phyloP scores from a whole-genome alignment of 2,888 invertebrate species.

The Morpho deidamia region DNA sequence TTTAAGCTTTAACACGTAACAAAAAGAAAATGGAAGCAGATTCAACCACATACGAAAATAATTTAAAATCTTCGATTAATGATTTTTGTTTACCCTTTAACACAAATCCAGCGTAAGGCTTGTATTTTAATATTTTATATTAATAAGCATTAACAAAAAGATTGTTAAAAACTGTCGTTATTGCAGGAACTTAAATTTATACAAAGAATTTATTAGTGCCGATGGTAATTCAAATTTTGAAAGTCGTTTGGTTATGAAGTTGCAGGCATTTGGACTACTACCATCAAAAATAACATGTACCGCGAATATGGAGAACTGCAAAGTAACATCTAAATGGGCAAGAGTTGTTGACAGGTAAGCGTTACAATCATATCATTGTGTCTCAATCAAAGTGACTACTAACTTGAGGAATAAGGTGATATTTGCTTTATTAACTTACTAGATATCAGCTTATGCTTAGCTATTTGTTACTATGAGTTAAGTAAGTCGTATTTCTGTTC shows the following conservation, averaged over 20 bases:
- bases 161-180: not conserved
- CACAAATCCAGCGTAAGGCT: slow-evolving; percentile 45
- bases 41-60: slow-evolving; percentile 63
- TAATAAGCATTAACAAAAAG: not conserved
- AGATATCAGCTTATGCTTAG: no score
- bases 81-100: slow-evolving; percentile 49
- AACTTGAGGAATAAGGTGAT: no score
- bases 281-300: slow-evolving; percentile 44
- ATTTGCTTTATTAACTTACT: no score
- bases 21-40: slow-evolving; percentile 60
- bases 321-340: slow-evolving; percentile 47
- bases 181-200: slow-evolving; percentile 55
- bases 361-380: slow-evolving; percentile 1
- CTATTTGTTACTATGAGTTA: no score
- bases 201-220: slow-evolving; percentile 41
- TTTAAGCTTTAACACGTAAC: not conserved
- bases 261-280: slow-evolving; percentile 53
- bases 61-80: slow-evolving; percentile 33
- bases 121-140: not conserved
- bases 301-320: slow-evolving; percentile 43
- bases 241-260: slow-evolving; percentile 45
- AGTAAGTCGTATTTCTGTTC: no score
- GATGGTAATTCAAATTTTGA: slow-evolving; percentile 44
- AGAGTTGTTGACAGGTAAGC: slow-evolving; percentile 61
- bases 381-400: no score